Evolutionary conservation across 2,888 invertebrate genomes (phyloP).

Genomic region (Scaptomyza flava): DNA sequence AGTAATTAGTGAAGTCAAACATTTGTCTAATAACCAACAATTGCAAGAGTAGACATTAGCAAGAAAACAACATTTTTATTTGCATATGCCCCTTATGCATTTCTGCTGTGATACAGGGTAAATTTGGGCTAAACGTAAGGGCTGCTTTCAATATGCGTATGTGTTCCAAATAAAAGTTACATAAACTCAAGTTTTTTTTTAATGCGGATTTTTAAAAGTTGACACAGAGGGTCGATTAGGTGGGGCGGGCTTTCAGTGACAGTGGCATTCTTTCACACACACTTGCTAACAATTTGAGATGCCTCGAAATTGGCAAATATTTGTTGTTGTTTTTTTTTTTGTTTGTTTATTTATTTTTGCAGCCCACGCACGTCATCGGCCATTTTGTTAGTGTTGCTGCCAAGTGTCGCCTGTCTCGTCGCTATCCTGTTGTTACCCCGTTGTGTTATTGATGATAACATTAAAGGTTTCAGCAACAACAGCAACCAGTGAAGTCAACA

Average conservation of each 20-base stretch:
- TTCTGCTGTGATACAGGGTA: slow-evolving; percentile 7
- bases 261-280: slow-evolving; percentile 1
- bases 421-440: slow-evolving; percentile 1
- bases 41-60: no score
- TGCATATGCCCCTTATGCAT: no score
- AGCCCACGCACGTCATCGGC: slow-evolving; percentile 29
- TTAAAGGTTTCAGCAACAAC: slow-evolving; percentile 11
- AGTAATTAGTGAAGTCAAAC: no score
- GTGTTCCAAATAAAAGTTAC: slow-evolving; percentile 53
- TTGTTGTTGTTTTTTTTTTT: slow-evolving; percentile 16
- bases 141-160: slow-evolving; percentile 12
- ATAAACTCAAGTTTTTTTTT: slow-evolving; percentile 62
- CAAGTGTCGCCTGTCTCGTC: slow-evolving; percentile 11
- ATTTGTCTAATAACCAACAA: no score
- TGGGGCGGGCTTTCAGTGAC: slow-evolving; percentile 4
- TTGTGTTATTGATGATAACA: slow-evolving; percentile 16
- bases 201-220: slow-evolving; percentile 21
- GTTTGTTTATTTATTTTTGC: not conserved
- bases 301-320: slow-evolving; percentile 42
- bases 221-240: not conserved
- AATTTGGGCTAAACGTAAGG: not conserved
- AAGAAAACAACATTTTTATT: no score
- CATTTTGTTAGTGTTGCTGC: not conserved
- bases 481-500: not conserved
- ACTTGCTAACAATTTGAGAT: slow-evolving; percentile 28